Evolutionary conservation across 2,797 vertebrate genomes (phyloP), one percentile per base, ranked within the genome.

Genomic region (Pelobates cultripes): DNA sequence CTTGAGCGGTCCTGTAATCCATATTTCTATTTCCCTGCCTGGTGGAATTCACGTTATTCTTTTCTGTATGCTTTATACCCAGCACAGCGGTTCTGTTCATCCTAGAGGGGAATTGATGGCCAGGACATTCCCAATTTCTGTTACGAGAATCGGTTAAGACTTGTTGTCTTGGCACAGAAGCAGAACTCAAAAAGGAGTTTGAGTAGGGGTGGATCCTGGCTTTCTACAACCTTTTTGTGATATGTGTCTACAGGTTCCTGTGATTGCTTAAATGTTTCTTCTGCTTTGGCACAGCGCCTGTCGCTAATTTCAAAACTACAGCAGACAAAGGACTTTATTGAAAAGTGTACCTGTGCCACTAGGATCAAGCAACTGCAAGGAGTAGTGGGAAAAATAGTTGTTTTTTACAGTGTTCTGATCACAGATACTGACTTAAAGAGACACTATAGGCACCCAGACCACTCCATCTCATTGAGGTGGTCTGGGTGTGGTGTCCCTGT

Each of bases 241-340:
- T 88, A 85, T 77, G 87, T 88, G 86, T 88, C 89, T 85, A 82
- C 88, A 88, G 84, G 64, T 88, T 90, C 90, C 81, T 87, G 90
- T 86, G 87, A 87, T 84, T 86, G 74, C 87, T 89, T 87, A 87
- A 89, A 90, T 28, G 83, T 89, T 90, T 90, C 87, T 88, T 81
- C 63, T 88, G 86, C 83, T 87, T 85, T 90, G 88, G 85, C 86
- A 86, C 40, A 40, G 67, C 83, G 85, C 86, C 86, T 41, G 75
- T 86, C 78, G 78, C 83, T 88, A 88, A 90, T 88, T 90, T 84
- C 75, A 75, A 79, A 71, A 73, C 77, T 53, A 79, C 88, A 86
- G 70, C 83, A 87, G 85, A 89, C 86, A 89, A 90, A 88, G 83
- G 77, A 41, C 28, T 78, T 75, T 72, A 44, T 60, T 88, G 85